Base-by-base conservation (phyloP, 2,797 vertebrate genomes). In the Takifugu ocellatus region DNA sequence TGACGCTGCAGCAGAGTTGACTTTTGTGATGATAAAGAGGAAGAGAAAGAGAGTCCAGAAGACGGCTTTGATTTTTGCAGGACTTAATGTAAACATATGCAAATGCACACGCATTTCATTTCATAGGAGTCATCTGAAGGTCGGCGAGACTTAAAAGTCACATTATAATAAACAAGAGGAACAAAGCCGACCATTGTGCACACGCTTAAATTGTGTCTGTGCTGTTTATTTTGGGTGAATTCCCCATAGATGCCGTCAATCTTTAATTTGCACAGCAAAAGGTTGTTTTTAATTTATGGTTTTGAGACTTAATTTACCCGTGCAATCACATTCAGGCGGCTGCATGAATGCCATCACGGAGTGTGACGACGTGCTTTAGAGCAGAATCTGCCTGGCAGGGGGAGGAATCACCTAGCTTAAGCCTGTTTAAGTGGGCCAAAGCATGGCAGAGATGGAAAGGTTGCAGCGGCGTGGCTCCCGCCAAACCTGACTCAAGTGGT, bases 11-110 rank as follows among this genome's bases (percentile, higher is more conserved):
- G 56, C 52, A 42, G 56, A 72, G 81, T 76, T 67, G 54, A 61
- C 49, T 61, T 64, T 29, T 44, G 59, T 73, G 67, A 83, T 78
- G 71, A 81, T 56, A 29, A 33, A 0, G 14, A 56, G 26, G 53
- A 58, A 59, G 51, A 63, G 17, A 52, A 29, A 60, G 56, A 53
- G 3, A 26, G 2, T 45, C 14, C 45, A 56, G 51, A 12, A 29
- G 46, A 49, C 48, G 5, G 42, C 14, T 7, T 39, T 14, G 36
- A 39, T 39, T 39, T 12, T 39, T 39, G 36, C 11, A 39, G 36
- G 8, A 39, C 11, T 39, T 15, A 14, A 3, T 39, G 14, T 39
- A 39, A 12, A 12, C 12, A 39, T 39, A 14, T 12, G 14, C 14
- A 39, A 39, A 39, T 11, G 4, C 12, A 7, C 7, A 36, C 10